Base-by-base conservation (phyloP, 2,113 vertebrate species). In the Cygnus atratus region DNA sequence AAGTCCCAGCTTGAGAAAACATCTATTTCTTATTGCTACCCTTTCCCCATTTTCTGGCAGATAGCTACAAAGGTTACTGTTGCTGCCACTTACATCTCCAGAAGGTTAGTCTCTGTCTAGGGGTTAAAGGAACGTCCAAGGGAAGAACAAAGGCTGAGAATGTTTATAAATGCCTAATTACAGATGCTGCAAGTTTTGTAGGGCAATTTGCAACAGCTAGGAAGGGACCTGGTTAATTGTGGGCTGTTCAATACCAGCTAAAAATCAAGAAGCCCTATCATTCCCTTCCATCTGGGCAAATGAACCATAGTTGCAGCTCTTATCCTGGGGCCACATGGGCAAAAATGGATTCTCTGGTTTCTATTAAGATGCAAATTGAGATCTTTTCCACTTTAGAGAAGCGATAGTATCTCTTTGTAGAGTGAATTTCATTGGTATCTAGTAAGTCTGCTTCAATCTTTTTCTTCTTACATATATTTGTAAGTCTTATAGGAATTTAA, bases 311-410 rank as follows among this genome's bases (percentile, higher is more conserved):
- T 58, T 93, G 48, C 83, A 78, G 44, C 37, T 88, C 73, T 81
- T 93, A 87, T 89, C 95, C 93, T 9, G 48, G 66, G 84, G 90
- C 84, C 75, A 46, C 26, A 58, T 73, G 90, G 86, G 86, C 77
- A 92, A 80, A 95, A 96, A 92, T 75, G 90, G 72, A 93, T 95
- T 95, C 91, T 97, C 70, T 91, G 77, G 54, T 89, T 96, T 95
- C 95, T 87, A 95, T 95, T 96, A 96, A 93, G 93, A 96, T 92
- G 94, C 94, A 95, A 95, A 97, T 95, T 92, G 78, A 88, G 84
- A 95, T 92, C 57, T 95, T 95, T 95, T 95, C 87, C 89, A 82
- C 87, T 96, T 95, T 91, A 95, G 29, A 91, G 44, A 76, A 93
- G 70, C 91, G 93, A 96, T 95, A 37, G 29, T 93, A 97, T 96